Percentiles rank a stretch among this genome's conserved stretches.
Evolutionary conservation across 2,113 vertebrate species (phyloP).

Genomic region (Silurus meridionalis): DNA sequence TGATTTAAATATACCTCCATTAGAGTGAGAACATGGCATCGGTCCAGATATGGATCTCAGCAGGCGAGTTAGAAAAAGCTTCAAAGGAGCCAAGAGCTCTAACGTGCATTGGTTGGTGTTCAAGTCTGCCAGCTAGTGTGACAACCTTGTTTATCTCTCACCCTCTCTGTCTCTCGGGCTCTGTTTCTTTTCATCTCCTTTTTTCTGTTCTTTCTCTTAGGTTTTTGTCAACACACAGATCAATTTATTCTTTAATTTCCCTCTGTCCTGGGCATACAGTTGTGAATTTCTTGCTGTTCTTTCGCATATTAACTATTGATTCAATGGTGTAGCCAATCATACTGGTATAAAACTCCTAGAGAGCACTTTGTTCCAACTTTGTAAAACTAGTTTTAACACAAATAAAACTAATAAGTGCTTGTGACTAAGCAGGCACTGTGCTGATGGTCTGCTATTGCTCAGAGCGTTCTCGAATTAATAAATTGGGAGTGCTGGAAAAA

Average conservation of each 20-base stretch:
- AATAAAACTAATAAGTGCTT: constrained; percentile 39
- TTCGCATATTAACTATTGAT: constrained; percentile 59
- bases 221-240: background rate
- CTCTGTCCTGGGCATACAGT: background rate
- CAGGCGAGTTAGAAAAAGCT: constrained; percentile 29
- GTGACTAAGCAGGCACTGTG: constrained; percentile 55
- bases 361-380: background rate
- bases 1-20: constrained; percentile 53
- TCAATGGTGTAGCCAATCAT: background rate
- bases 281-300: constrained; percentile 63
- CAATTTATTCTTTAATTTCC: background rate
- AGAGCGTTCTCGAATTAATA: constrained; percentile 2
- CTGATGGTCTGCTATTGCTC: constrained; percentile 46
- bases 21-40: constrained; percentile 52
- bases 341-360: background rate
- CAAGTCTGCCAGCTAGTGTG: constrained; percentile 45
- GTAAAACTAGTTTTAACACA: background rate
- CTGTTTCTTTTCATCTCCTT: background rate
- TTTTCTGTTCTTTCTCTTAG: background rate
- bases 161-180: no score
- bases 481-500: constrained; percentile 28
- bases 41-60: constrained; percentile 48
- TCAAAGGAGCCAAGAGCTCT: constrained; percentile 25
- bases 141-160: constrained; percentile 19
- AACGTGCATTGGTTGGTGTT: constrained; percentile 36